phyloP scores from a whole-genome alignment of 2,888 invertebrate genomes.

The Apamea crenata region DNA sequence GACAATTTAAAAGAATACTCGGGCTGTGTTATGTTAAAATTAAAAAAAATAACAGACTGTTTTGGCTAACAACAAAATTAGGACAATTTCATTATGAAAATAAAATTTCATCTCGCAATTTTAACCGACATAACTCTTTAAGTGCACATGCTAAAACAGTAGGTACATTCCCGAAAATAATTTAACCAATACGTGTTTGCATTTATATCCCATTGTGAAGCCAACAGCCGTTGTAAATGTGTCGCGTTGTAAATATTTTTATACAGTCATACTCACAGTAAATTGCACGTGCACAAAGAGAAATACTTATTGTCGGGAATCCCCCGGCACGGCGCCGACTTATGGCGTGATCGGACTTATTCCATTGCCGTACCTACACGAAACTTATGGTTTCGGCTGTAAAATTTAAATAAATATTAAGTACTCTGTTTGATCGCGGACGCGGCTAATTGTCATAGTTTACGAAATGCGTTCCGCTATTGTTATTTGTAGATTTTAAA shows the following conservation, averaged over 20 bases:
- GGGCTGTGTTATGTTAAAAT: neutral
- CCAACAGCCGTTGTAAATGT: conserved; percentile 59
- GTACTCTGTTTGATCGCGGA: conserved; percentile 73
- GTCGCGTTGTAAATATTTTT: conserved; percentile 63
- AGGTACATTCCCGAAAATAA: conserved; percentile 24
- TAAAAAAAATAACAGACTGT: neutral
- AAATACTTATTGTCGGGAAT: conserved; percentile 76
- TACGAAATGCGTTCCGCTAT: conserved; percentile 57
- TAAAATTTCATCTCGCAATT: neutral
- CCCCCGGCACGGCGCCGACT: conserved; percentile 70
- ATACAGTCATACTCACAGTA: conserved; percentile 73
- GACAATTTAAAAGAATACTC: neutral
- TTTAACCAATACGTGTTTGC: conserved; percentile 61
- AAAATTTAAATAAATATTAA: conserved; percentile 74
- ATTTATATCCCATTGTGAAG: conserved; percentile 63
- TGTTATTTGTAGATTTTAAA: conserved; percentile 25
- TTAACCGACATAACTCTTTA: conserved; percentile 8
- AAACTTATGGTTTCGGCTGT: conserved; percentile 79
- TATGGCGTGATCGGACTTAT: conserved; percentile 81
- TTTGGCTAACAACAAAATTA: neutral
- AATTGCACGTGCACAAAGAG: conserved; percentile 77
- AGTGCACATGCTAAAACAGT: conserved; percentile 13
- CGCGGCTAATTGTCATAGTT: conserved; percentile 73
- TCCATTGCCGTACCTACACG: conserved; percentile 75
- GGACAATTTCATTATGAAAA: conserved; percentile 3